Conservation (phyloP, 2,888 invertebrate species). For the Amorpha juglandis region DNA sequence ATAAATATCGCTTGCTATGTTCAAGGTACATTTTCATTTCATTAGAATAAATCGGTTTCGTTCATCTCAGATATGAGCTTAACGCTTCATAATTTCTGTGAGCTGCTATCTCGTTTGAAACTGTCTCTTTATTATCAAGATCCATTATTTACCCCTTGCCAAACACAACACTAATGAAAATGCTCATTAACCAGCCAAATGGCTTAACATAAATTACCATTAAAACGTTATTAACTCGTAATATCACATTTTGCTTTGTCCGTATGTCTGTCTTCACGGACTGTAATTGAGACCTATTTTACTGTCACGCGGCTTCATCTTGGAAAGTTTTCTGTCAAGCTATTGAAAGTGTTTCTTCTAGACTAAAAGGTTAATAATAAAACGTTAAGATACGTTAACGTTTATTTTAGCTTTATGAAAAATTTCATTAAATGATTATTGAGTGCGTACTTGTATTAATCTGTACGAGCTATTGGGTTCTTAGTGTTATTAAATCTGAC, state of each 20-base stretch:
- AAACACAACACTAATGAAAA: constrained; percentile 34
- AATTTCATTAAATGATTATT: neutral
- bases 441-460: neutral
- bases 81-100: constrained; percentile 6
- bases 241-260: constrained; percentile 34
- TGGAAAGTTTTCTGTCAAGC: constrained; percentile 16
- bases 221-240: constrained; percentile 36
- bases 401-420: neutral
- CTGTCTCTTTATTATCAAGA: constrained; percentile 22
- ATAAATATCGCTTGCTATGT: too few species aligned
- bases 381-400: constrained; percentile 27
- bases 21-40: neutral
- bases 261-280: constrained; percentile 24
- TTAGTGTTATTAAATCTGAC: too few species aligned
- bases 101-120: neutral
- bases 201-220: constrained; percentile 35
- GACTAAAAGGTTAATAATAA: constrained; percentile 23
- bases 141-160: constrained; percentile 23
- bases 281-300: constrained; percentile 21
- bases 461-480: too few species aligned
- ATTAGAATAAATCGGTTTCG: neutral
- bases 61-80: neutral
- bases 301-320: constrained; percentile 5
- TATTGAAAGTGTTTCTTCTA: constrained; percentile 15
- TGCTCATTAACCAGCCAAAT: constrained; percentile 36